phyloP scores from a whole-genome alignment of 2,888 invertebrate genomes.

The Spisula solida region DNA sequence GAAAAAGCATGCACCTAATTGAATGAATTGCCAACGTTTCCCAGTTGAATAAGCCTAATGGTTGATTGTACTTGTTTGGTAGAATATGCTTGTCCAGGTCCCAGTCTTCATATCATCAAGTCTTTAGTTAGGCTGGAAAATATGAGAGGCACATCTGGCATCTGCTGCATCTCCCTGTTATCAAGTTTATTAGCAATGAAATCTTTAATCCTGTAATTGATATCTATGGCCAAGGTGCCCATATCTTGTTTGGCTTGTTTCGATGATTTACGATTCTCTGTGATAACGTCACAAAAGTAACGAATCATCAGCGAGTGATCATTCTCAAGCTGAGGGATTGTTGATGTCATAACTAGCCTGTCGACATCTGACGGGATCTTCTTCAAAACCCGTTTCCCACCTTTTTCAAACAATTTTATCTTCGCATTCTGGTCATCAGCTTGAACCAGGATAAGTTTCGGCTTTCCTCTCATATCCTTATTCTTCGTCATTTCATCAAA shows the following conservation, averaged over 20 bases:
- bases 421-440: neutral
- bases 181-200: neutral
- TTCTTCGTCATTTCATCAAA: neutral
- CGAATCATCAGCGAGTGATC: neutral
- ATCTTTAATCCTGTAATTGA: neutral
- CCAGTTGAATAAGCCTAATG: too few relatives aligned
- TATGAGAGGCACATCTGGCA: neutral
- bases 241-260: neutral
- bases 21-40: too few relatives aligned
- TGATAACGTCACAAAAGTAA: neutral
- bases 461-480: neutral
- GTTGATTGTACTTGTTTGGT: too few relatives aligned
- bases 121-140: neutral
- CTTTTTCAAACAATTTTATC: neutral
- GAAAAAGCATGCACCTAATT: too few relatives aligned
- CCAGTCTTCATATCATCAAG: neutral
- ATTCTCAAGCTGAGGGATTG: neutral
- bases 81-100: neutral
- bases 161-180: neutral
- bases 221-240: neutral
- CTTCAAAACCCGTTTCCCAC: neutral
- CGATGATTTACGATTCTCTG: neutral
- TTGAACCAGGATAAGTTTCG: neutral
- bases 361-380: slow-evolving; percentile 11
- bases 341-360: neutral